phyloP scores from a whole-genome alignment of 2,888 invertebrate species.

The Sminthurides aquaticus region DNA sequence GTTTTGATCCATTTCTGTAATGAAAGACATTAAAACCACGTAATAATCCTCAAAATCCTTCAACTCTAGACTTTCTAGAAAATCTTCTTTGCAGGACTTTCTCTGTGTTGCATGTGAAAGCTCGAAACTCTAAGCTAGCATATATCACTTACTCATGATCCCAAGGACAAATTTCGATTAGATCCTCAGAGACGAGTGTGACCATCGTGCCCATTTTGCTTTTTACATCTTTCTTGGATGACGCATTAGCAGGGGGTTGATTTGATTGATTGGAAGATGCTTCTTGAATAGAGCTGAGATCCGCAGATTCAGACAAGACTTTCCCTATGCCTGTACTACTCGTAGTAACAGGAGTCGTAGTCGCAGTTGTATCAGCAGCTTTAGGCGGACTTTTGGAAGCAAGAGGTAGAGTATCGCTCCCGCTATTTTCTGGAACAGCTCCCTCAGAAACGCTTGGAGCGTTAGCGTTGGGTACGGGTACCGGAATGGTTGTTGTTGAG shows the following conservation, averaged over 20 bases:
- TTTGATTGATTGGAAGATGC: slow-evolving; percentile 5
- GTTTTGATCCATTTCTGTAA: slow-evolving; percentile 41
- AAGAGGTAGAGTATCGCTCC: background rate
- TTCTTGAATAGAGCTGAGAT: background rate
- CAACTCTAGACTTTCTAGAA: no score
- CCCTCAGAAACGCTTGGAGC: background rate
- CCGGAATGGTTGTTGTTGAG: slow-evolving; percentile 7
- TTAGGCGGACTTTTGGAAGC: slow-evolving; percentile 20
- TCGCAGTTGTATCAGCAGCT: background rate
- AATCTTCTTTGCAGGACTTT: background rate
- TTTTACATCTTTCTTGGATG: background rate
- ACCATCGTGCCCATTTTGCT: slow-evolving; percentile 21
- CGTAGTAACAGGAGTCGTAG: background rate
- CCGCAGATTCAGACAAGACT: no score
- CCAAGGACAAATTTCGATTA: slow-evolving; percentile 86
- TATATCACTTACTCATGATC: slow-evolving; percentile 88
- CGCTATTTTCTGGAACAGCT: slow-evolving; percentile 6
- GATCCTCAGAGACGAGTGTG: slow-evolving; percentile 48
- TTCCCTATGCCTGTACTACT: no score
- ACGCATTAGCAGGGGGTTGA: slow-evolving; percentile 14
- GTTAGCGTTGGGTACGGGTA: background rate
- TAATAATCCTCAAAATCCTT: no score
- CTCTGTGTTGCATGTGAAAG: background rate
- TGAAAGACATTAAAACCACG: no score
- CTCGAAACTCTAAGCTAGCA: no score